Evolutionary conservation across 2,888 invertebrate genomes (phyloP), one percentile per base, ranked within the genome.

Genomic region (Rhogogaster chlorosoma): DNA sequence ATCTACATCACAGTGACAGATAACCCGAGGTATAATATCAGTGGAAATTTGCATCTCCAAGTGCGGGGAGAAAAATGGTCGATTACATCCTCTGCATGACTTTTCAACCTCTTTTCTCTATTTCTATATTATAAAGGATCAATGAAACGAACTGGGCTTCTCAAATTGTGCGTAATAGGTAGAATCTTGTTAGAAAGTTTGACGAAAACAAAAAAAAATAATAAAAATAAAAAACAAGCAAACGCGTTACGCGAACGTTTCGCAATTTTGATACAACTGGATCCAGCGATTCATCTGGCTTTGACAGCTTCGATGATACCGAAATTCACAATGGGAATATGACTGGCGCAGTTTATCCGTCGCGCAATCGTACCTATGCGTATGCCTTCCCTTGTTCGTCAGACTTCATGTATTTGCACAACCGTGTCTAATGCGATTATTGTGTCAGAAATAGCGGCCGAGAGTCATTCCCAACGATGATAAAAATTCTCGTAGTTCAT

Each of bases 1-100:
- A 73, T 73, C 71, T 73, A 4, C 26, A 32, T 67, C 15, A 29
- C 29, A 67, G 67, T 67, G 67, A 67, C 32, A 67, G 32, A 67
- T 67, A 32, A 6, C 15, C 29, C 0, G 6, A 5, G 67, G 32
- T 61, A 61, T 26, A 67, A 67, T 32, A 15, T 32, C 15, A 15
- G 6, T 15, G 18, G 32, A 67, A 29, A 18, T 64, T 67, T 53
- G n/a, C 10, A 6, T 1, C 1, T 7, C 6, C n/a, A 53, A 53
- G 53, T n/a, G 2, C n/a, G n/a, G 53, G 5, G n/a, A 3, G 2
- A 53, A 49, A 49, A n/a, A 53, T n/a, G 1, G 0, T 53, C n/a
- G 7, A 53, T 53, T 6, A 22, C 26, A 61, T 61, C 12, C 61
- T 7, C 53, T 53, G 0, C 61, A 2, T 61, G 26, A 29, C 9